Evolutionary conservation across 2,888 invertebrate genomes (phyloP), one percentile per base, ranked within the genome.

Genomic region (Papilio elwesi): DNA sequence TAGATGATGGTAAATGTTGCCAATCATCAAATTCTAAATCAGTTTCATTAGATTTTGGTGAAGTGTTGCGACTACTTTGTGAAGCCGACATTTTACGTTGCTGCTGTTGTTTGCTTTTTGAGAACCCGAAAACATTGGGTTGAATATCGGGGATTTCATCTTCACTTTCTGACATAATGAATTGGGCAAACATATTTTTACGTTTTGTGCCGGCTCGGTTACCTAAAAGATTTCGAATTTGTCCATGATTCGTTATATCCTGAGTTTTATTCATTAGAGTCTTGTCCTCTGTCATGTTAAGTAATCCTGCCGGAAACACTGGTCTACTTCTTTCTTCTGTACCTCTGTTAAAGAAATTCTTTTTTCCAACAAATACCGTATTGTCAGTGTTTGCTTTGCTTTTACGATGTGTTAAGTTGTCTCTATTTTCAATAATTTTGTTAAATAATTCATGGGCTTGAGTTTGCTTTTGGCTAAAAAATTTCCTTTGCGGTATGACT

Each of bases 1-100:
- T 94, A 9, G 94, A 94, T 36, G 93, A 94, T 43, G 93, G 92
- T 10, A 94, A 76, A 13, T 85, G 81, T 69, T 83, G 86, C 90
- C 92, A 91, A 52, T 90, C 90, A 74, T 92, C 92, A 78, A 91
- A 83, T 83, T 93, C 93, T 69, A 88, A 83, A 74, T 92, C 91
- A 64, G 87, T 85, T 16, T 87, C 76, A 78, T 87, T 90, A 7
- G 88, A 86, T 1, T 84, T 78, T 0, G 81, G 86, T 1, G 91
- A 91, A 47, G 77, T 76, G 38, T 86, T 84, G 65, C 84, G 79
- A 38, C 74, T 47, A 6, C 76, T 79, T 48, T 76, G 82, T 38
- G 83, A 81, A 36, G 77, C 75, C 4, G 81, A 76, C 72, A 78
- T 83, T 11, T 78, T 74, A 67, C 74, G 75, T 11, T 77, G 76